phyloP scores from a whole-genome alignment of 2,797 vertebrate genomes.

The Anniella stebbinsi region DNA sequence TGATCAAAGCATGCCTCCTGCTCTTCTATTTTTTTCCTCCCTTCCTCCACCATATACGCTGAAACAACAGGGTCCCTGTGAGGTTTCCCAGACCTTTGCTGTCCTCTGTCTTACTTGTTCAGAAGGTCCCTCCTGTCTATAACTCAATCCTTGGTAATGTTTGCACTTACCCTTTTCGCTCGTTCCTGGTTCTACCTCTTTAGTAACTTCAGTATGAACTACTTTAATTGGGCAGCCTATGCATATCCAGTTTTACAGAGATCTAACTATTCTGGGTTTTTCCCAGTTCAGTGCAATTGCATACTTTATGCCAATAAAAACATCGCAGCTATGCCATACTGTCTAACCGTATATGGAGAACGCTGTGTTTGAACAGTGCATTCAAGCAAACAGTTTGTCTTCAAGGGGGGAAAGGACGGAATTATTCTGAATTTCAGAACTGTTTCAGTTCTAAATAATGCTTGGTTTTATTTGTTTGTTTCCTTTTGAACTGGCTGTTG shows the following conservation, averaged over 20 bases:
- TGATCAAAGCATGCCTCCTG: background rate
- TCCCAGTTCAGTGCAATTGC: background rate
- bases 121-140: background rate
- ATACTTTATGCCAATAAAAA: background rate
- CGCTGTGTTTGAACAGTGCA: background rate
- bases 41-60: background rate
- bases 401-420: background rate
- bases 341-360: background rate
- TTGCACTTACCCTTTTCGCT: background rate
- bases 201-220: background rate
- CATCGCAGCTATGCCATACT: background rate
- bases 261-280: background rate
- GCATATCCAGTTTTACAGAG: background rate
- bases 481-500: background rate
- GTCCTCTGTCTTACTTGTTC: background rate
- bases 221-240: background rate
- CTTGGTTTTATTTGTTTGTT: background rate
- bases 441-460: background rate
- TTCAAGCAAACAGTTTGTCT: background rate
- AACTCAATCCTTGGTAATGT: background rate
- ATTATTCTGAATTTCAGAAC: slow-evolving; percentile 4
- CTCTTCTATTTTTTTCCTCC: background rate
- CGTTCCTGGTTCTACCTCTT: background rate
- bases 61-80: slow-evolving; percentile 4
- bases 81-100: background rate